Percentiles rank a stretch among this genome's conserved stretches.
Conservation (phyloP, 2,113 vertebrate genomes). For the Microtus oregoni region DNA sequence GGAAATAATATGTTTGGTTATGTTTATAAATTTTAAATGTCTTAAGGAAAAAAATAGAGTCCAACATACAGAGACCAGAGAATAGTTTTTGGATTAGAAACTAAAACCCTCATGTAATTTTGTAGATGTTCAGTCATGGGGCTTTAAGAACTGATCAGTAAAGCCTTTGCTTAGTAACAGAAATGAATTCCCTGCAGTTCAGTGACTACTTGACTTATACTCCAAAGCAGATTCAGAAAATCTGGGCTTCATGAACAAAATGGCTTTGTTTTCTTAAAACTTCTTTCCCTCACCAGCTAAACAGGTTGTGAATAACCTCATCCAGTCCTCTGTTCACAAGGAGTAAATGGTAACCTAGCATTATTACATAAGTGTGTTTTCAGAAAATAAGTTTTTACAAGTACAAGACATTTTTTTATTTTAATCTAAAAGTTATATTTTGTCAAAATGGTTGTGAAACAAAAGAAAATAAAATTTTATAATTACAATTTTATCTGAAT, state of each 20-base stretch:
- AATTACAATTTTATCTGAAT: background rate
- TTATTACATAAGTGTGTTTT: background rate
- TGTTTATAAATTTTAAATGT: background rate
- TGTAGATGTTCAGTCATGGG: background rate
- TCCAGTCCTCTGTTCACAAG: background rate
- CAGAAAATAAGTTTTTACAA: background rate
- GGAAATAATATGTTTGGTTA: background rate
- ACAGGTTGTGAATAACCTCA: background rate
- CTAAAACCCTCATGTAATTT: background rate
- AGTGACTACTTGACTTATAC: background rate
- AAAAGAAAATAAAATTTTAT: background rate
- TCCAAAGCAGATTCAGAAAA: background rate
- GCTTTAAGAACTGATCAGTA: background rate
- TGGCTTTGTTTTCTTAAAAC: background rate
- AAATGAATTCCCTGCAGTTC: background rate
- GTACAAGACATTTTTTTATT: background rate
- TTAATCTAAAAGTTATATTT: background rate
- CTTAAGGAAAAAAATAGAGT: background rate
- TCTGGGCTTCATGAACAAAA: background rate
- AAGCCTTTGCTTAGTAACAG: background rate
- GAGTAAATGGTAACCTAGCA: background rate
- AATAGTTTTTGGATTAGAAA: background rate
- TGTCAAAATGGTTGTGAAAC: background rate
- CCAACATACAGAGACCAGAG: background rate
- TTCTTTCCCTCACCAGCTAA: background rate